Percentiles rank a stretch among this genome's conserved stretches.
Evolutionary conservation across 2,113 vertebrate genomes (phyloP).

Genomic region (Danionella cerebrum): DNA sequence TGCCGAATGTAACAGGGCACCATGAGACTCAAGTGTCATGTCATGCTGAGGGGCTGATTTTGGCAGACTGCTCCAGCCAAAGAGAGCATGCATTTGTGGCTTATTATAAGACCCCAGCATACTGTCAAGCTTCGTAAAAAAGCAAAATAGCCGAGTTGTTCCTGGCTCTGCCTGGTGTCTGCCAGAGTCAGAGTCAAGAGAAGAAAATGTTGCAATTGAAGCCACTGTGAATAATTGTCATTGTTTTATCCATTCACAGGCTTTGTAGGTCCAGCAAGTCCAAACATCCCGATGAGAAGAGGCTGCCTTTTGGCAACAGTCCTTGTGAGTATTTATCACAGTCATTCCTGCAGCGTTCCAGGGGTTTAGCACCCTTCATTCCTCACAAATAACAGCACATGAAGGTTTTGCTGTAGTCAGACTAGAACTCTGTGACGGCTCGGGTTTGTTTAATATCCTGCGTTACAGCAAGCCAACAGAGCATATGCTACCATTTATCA

Average conservation of each 20-base stretch:
- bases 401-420: neutral
- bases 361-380: neutral
- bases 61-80: constrained; percentile 45
- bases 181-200: neutral
- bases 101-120: constrained; percentile 57
- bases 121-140: constrained; percentile 50
- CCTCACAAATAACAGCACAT: neutral
- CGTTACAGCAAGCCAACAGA: neutral
- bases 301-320: constrained; percentile 92
- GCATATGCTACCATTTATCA: constrained; percentile 3
- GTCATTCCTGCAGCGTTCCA: neutral
- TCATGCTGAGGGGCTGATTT: constrained; percentile 41
- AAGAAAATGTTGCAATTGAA: constrained; percentile 31
- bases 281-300: constrained; percentile 90
- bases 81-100: constrained; percentile 52
- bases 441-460: neutral
- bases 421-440: neutral
- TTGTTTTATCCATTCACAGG: constrained; percentile 62
- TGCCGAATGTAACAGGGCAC: constrained; percentile 28
- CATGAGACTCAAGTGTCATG: constrained; percentile 11
- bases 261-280: constrained; percentile 93
- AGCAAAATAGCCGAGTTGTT: constrained; percentile 39
- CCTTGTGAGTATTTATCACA: constrained; percentile 76
- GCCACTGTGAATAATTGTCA: constrained; percentile 27
- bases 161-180: constrained; percentile 46